Evolutionary conservation across 2,888 invertebrate species (phyloP), one percentile per base, ranked within the genome.

Genomic region (Amphiduros pacificus): DNA sequence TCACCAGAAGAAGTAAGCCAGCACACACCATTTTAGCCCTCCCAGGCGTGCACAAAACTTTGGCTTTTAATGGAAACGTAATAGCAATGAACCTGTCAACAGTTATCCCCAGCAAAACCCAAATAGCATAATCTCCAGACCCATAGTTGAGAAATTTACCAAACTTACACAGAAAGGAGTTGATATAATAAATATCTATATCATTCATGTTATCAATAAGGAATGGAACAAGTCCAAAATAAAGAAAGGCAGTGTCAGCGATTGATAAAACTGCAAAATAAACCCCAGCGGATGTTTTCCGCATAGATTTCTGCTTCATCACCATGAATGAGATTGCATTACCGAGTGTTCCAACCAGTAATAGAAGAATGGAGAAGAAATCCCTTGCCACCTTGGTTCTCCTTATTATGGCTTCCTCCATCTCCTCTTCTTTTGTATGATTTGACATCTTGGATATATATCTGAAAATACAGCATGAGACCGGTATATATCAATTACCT

Each of bases 31-130:
- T 29, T 20, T 27, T 9, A 29, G 56, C n/a, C 2, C 29, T 4
- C 24, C 17, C 50, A 2, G 54, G 44, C 2, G 58, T 61, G 41
- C 56, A 61, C 11, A 56, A 29, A 2, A 49, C 6, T 20, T 51
- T 49, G 17, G 56, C 56, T 40, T 57, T 54, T n/a, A 54, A 50
- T 14, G 61, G 61, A 14, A 61, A 54, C 22, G 28, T 28, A 11
- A 61, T 57, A 2, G 61, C 49, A 2, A 61, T 57, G 29, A 61
- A 61, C 20, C 61, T 22, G 32, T 61, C 61, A 5, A 61, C 55
- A 20, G 61, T 61, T 4, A 55, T 22, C 22, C 51, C 56, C 2
- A 55, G 26, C 31, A 61, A n/a, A 9, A 57, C 14, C 61, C 61
- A 61, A 2, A 61, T 51, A n/a, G 56, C 61, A 2, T 40, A 36